Evolutionary conservation across 2,797 vertebrate species (phyloP).

Genomic region (Sebastes jordani): DNA sequence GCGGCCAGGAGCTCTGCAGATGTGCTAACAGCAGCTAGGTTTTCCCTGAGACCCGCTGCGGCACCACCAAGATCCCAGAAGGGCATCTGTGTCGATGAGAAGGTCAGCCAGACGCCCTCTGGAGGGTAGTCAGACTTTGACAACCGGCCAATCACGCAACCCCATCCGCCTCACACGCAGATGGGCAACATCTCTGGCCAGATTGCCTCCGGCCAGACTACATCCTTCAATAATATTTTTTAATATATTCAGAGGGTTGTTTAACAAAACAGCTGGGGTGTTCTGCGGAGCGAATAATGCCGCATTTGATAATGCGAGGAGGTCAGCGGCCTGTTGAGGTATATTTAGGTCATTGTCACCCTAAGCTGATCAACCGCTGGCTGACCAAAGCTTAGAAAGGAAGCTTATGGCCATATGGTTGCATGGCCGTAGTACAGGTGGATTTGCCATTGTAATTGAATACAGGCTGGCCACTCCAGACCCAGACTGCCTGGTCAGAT

Average conservation of each 20-base stretch:
- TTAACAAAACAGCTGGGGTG: slow-evolving; percentile 66
- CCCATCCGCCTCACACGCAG: slow-evolving; percentile 51
- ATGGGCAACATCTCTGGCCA: slow-evolving; percentile 64
- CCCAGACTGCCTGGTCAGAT: not conserved
- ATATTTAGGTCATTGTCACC: slow-evolving; percentile 72
- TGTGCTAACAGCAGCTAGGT: slow-evolving; percentile 50
- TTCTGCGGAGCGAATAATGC: slow-evolving; percentile 54
- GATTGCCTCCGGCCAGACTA: slow-evolving; percentile 54
- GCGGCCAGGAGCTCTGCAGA: slow-evolving; percentile 44
- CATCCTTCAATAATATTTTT: slow-evolving; percentile 61
- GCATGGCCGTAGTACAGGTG: slow-evolving; percentile 56
- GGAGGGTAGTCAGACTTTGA: slow-evolving; percentile 64
- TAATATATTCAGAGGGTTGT: slow-evolving; percentile 63
- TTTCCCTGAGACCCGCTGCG: slow-evolving; percentile 46
- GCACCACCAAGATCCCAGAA: slow-evolving; percentile 40
- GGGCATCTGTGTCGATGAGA: slow-evolving; percentile 53
- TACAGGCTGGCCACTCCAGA: slow-evolving; percentile 7
- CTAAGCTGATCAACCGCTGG: slow-evolving; percentile 71
- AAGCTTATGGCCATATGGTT: slow-evolving; percentile 64
- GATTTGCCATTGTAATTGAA: slow-evolving; percentile 64
- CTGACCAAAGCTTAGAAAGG: slow-evolving; percentile 60
- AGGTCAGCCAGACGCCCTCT: slow-evolving; percentile 76
- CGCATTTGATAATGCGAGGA: slow-evolving; percentile 51
- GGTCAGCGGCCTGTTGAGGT: slow-evolving; percentile 57
- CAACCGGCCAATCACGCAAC: slow-evolving; percentile 59